Percentiles rank a stretch among this genome's conserved stretches.
These are phyloP conservation scores for Dinoponera quadriceps DNA, from an alignment of 1,140 invertebrate species.

Conservation along the genomic window DNA sequence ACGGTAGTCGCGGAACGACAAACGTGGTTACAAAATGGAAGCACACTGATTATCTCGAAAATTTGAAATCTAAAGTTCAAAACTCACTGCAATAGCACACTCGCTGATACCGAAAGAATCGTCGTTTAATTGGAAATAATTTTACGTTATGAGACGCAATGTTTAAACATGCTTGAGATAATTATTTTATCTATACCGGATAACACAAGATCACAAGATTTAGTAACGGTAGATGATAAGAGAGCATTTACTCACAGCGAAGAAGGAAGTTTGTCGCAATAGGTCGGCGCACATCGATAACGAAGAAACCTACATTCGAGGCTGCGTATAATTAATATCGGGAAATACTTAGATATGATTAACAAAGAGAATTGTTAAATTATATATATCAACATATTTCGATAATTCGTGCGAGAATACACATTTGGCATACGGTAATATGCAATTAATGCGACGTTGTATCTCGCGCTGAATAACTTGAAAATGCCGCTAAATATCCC, in stretches of 20 bases:
- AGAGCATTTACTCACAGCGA: constrained; percentile 11
- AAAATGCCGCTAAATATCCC: neutral
- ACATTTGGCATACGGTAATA: too few species aligned
- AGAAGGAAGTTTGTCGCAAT: constrained; percentile 28
- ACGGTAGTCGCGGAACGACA: too few species aligned
- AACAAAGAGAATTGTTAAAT: neutral
- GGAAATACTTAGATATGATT: neutral
- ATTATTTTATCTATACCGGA: constrained; percentile 45
- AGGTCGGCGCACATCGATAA: too few species aligned
- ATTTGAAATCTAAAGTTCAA: too few species aligned
- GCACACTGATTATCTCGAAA: too few species aligned
- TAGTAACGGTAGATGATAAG: constrained; percentile 17
- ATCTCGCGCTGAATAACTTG: too few species aligned
- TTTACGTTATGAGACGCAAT: neutral
- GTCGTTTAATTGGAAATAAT: too few species aligned
- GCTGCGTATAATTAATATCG: neutral
- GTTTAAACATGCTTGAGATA: neutral
- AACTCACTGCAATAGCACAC: too few species aligned
- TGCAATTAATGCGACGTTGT: too few species aligned
- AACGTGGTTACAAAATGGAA: too few species aligned
- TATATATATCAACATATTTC: neutral
- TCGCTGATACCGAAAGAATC: too few species aligned
- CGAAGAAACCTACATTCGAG: constrained; percentile 15
- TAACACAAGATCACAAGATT: constrained; percentile 25
- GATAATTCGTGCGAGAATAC: too few species aligned